Evolutionary conservation across 37 sponge, comb jelly and placozoan genomes (phyloP).

Genomic region (Bolinopsis microptera): DNA sequence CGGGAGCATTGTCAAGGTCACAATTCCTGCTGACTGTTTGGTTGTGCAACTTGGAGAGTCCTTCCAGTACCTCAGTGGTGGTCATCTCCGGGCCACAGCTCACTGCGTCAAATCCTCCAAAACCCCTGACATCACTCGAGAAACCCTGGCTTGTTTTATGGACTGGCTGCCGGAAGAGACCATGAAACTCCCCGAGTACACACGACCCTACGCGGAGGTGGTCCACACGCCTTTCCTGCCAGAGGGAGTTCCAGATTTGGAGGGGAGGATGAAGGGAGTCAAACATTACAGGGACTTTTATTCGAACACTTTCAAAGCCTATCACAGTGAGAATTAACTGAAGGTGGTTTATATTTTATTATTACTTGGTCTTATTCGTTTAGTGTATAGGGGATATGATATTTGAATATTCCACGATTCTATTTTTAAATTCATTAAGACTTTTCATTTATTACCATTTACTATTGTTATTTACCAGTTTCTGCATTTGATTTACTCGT

Average conservation of each 20-base stretch:
- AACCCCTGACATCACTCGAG: not conserved
- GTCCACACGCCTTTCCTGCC: constrained; percentile 6
- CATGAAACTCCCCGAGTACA: not conserved
- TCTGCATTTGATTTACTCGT: too few species aligned
- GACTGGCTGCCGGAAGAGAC: not conserved
- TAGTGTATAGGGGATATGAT: too few species aligned
- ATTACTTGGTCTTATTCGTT: too few species aligned
- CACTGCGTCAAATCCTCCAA: constrained; percentile 28
- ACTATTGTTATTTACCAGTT: too few species aligned
- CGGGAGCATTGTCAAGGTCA: not conserved
- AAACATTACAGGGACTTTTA: not conserved
- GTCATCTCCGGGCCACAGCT: constrained; percentile 5
- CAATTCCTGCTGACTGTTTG: not conserved
- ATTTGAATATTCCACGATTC: too few species aligned
- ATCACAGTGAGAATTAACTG: not conserved
- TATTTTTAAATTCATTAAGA: too few species aligned
- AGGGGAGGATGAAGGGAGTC: not conserved
- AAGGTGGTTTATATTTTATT: too few species aligned
- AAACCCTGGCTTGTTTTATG: constrained; percentile 31
- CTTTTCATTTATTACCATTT: too few species aligned
- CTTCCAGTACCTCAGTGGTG: constrained; percentile 22
- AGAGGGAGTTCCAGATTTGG: constrained; percentile 24
- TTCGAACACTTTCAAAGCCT: not conserved
- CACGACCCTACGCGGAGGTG: constrained; percentile 14
- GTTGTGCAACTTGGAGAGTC: not conserved